These are phyloP conservation scores for Lampropteryx suffumata DNA, from an alignment of 2,888 invertebrate species.

Conservation along the genomic window DNA sequence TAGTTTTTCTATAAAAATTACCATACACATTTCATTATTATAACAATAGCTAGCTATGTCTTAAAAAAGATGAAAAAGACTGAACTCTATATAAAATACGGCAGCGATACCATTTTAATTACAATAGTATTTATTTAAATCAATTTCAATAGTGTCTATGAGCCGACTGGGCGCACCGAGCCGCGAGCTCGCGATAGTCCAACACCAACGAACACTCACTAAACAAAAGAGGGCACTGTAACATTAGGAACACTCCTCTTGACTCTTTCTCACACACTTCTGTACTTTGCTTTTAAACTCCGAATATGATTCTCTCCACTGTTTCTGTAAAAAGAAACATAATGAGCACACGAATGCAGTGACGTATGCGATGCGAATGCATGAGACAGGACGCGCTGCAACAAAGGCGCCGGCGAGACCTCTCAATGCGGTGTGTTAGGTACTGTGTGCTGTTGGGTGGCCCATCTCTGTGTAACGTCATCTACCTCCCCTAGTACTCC, in stretches of 20 bases:
- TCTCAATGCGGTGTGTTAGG: slow-evolving; percentile 44
- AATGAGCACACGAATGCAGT: slow-evolving; percentile 76
- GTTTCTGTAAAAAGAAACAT: slow-evolving; percentile 91
- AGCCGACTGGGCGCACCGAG: slow-evolving; percentile 46
- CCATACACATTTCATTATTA: slow-evolving; percentile 78
- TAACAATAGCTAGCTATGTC: slow-evolving; percentile 80
- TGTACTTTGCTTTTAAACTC: slow-evolving; percentile 99
- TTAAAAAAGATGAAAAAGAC: slow-evolving; percentile 82
- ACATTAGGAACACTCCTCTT: slow-evolving; percentile 97
- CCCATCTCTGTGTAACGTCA: slow-evolving; percentile 71
- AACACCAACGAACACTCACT: slow-evolving; percentile 77
- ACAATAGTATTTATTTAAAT: slow-evolving; percentile 80
- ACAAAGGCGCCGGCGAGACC: slow-evolving; percentile 45
- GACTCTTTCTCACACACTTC: slow-evolving; percentile 98
- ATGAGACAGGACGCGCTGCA: slow-evolving; percentile 48
- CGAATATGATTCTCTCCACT: slow-evolving; percentile 98
- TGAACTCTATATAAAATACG: slow-evolving; percentile 80
- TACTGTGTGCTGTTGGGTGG: slow-evolving; percentile 58
- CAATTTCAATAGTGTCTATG: slow-evolving; percentile 82
- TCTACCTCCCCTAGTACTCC: slow-evolving; percentile 69
- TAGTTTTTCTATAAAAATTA: slow-evolving; percentile 76
- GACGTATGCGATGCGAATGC: slow-evolving; percentile 45
- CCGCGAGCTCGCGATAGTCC: slow-evolving; percentile 51
- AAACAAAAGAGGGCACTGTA: slow-evolving; percentile 81
- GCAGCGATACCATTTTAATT: slow-evolving; percentile 79